A percentile compares a stretch with the other conserved stretches of the same genome.
Conservation (phyloP, 2,113 vertebrate species). For the Mohoua ochrocephala region DNA sequence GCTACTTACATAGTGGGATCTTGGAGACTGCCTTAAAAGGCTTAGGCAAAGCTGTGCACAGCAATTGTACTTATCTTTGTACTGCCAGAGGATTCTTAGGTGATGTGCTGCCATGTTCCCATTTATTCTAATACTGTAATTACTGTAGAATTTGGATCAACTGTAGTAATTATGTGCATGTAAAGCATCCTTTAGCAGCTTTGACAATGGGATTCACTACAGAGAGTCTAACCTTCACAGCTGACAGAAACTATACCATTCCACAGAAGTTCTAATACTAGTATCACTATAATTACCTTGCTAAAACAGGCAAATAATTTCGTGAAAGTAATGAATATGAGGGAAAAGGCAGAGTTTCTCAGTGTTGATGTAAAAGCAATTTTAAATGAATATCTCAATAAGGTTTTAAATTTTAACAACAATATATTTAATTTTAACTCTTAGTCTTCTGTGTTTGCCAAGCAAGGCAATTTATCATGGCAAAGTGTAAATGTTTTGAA, state of each 20-base stretch:
- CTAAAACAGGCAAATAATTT: background rate
- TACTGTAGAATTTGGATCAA: constrained; percentile 48
- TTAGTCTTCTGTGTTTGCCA: background rate
- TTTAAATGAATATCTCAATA: background rate
- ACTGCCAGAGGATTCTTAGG: background rate
- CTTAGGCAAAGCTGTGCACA: background rate
- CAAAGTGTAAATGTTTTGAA: background rate
- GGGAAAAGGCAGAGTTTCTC: background rate
- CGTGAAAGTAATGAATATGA: background rate
- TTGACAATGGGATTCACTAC: constrained; percentile 14
- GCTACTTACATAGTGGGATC: background rate
- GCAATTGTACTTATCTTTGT: background rate
- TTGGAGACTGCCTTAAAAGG: background rate
- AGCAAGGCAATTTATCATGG: background rate
- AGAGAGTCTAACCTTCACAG: background rate
- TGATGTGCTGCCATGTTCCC: background rate
- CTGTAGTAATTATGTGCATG: constrained; percentile 26
- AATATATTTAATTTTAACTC: background rate
- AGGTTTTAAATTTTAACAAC: background rate
- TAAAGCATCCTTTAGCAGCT: background rate
- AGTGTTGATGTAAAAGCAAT: background rate
- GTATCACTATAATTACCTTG: background rate
- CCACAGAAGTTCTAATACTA: background rate
- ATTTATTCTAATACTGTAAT: constrained; percentile 52
- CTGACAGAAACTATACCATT: background rate